Evolutionary conservation across 1,140 invertebrate species (phyloP), one percentile per base, ranked within the genome.

Genomic region (Telenomus remus): DNA sequence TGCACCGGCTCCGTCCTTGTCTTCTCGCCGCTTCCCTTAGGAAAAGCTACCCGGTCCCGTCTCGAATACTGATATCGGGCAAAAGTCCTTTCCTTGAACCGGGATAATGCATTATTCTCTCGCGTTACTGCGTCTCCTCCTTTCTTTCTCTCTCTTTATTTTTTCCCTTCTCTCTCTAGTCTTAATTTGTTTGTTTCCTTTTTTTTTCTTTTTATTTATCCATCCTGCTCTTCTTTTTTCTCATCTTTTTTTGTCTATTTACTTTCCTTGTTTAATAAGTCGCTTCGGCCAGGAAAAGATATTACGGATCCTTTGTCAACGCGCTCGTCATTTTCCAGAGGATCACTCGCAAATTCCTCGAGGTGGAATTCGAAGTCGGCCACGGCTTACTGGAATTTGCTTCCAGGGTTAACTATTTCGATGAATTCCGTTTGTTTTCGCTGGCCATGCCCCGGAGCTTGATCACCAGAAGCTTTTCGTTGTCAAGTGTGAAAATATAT

Each of bases 41-140:
- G 83, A 86, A 84, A 83, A 85, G 79, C 81, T 76, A 81, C 63
- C 77, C 82, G 79, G 59, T 72, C 81, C 63, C 72, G 81, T 82
- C 82, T 83, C 82, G 86, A 87, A 86, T 86, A 86, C 85, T 87
- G 85, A 86, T 87, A 86, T 82, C 82, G 80, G 81, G 80, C 80
- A 80, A 82, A 81, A 83, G 9, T 84, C 82, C 82, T 85, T 82
- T 77, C 81, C 84, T 82, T 82, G 81, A 86, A 82, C 79, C 70
- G 76, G 84, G 86, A 85, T 86, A 86, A 86, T 86, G 82, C 85
- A 86, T 87, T 86, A 84, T 86, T 60, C 54, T 76, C 57, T 39
- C 68, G 15, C 34, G 50, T 27, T 54, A 53, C 70, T 34, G 60
- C 69, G 33, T 65, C 46, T 66, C 50, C 57, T 44, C 63, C 39